These are phyloP conservation scores for Campoplex nolae DNA, from an alignment of 2,888 invertebrate genomes.

Conservation along the genomic window DNA sequence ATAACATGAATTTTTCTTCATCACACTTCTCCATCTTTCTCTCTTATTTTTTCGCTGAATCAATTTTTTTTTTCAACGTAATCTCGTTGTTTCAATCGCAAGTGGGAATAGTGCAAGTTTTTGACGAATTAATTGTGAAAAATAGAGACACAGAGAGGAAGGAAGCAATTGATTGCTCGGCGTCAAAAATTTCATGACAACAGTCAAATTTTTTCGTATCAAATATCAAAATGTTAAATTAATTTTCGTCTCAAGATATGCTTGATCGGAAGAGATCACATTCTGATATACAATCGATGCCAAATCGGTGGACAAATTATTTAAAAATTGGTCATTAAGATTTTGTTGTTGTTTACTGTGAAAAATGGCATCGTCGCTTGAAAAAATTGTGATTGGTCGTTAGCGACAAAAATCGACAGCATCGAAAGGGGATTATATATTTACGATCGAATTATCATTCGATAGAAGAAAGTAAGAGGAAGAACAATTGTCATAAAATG, in stretches of 20 bases:
- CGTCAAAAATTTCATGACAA: neutral
- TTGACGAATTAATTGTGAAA: neutral
- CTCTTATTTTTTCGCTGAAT: neutral
- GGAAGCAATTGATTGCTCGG: neutral
- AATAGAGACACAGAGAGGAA: neutral
- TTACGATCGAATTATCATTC: slow-evolving; percentile 50
- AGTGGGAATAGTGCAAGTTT: neutral
- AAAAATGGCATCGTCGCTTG: no score
- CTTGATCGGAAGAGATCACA: no score
- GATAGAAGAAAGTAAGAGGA: slow-evolving; percentile 1
- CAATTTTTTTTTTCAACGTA: neutral
- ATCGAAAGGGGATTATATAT: neutral
- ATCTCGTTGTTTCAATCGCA: neutral
- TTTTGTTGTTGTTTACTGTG: no score
- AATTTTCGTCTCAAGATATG: no score
- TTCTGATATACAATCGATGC: no score
- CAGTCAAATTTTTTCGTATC: no score
- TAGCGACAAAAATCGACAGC: neutral
- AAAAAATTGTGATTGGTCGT: slow-evolving; percentile 22
- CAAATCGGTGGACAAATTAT: no score
- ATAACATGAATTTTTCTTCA: slow-evolving; percentile 46
- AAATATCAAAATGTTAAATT: no score
- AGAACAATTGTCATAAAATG: slow-evolving; percentile 74
- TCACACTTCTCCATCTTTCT: neutral
- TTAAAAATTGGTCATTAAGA: no score